phyloP scores from a whole-genome alignment of 2,888 invertebrate genomes.

The Cataglyphis livida region DNA sequence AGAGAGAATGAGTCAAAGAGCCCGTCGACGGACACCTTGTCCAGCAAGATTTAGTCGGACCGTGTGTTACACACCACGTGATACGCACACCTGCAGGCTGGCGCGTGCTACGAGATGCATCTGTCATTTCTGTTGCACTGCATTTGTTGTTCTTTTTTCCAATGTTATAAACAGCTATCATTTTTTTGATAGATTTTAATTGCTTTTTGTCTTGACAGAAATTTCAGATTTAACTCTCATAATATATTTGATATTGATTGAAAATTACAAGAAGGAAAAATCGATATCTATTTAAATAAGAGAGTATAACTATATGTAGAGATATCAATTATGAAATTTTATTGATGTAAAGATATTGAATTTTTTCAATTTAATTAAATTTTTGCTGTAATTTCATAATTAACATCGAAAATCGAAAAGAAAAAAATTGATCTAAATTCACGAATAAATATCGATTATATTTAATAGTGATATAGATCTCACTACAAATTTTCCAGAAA shows the following conservation, averaged over 20 bases:
- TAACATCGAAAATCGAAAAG: not conserved
- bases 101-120: slow-evolving; percentile 80
- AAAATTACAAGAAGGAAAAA: not conserved
- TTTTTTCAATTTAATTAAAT: not conserved
- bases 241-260: not conserved
- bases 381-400: not conserved
- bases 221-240: not conserved
- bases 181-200: not conserved
- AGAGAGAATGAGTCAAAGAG: not conserved
- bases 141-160: slow-evolving; percentile 10
- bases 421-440: not conserved
- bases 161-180: not conserved
- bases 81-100: slow-evolving; percentile 78
- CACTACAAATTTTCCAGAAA: not conserved
- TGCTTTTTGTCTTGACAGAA: not conserved
- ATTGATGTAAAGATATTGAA: not conserved
- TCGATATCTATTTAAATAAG: not conserved
- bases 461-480: not conserved
- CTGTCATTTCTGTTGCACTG: slow-evolving; percentile 72
- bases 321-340: not conserved
- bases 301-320: not conserved
- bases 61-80: slow-evolving; percentile 59
- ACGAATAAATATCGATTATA: not conserved
- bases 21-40: slow-evolving; percentile 71
- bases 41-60: slow-evolving; percentile 79